Percentiles rank a stretch among this genome's conserved stretches.
phyloP scores from a whole-genome alignment of 2,113 vertebrate species.

The Spermophilus dauricus region DNA sequence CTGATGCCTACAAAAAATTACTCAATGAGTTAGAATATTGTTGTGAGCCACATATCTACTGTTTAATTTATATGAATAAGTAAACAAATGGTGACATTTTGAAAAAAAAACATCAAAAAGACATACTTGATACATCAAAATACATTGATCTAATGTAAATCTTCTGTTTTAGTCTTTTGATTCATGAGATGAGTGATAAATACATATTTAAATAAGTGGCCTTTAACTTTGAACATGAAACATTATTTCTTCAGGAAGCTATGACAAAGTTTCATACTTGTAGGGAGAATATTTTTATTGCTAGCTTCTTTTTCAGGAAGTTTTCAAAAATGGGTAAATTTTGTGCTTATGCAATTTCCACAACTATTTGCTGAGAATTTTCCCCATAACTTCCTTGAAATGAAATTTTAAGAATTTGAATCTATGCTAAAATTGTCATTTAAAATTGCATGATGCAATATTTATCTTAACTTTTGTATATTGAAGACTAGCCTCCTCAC shows the following conservation, averaged over 20 bases:
- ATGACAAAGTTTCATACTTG: constrained; percentile 18
- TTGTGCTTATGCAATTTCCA: not conserved
- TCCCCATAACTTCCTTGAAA: not conserved
- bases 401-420: constrained; percentile 21
- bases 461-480: constrained; percentile 21
- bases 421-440: not conserved
- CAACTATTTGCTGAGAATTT: not conserved
- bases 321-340: not conserved
- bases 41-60: constrained; percentile 67
- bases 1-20: constrained; percentile 69
- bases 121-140: constrained; percentile 58
- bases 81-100: constrained; percentile 47
- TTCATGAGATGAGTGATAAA: constrained; percentile 53
- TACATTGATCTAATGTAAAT: constrained; percentile 46
- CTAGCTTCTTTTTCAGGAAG: constrained; percentile 22
- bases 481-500: not conserved
- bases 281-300: constrained; percentile 12
- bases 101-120: constrained; percentile 63
- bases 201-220: constrained; percentile 34
- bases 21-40: constrained; percentile 63
- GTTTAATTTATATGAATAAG: constrained; percentile 64
- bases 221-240: constrained; percentile 46
- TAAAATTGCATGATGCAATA: constrained; percentile 37
- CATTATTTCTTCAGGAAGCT: not conserved
- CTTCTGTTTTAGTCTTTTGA: constrained; percentile 50